A percentile compares a stretch with the other conserved stretches of the same genome.
Evolutionary conservation across 2,113 vertebrate species (phyloP).

Genomic region (Dasypus novemcinctus): DNA sequence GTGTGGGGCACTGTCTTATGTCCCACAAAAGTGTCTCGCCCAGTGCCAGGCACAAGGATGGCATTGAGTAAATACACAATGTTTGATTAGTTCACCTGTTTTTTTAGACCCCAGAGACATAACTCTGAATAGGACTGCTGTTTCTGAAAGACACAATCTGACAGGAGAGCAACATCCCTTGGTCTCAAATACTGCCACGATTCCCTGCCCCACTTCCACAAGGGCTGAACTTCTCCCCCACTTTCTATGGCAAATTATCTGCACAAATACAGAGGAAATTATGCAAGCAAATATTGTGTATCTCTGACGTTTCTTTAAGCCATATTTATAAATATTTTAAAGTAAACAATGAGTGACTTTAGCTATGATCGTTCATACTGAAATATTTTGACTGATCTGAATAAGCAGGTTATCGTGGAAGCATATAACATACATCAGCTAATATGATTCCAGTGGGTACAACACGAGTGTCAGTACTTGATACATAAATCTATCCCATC

Average conservation of each 20-base stretch:
- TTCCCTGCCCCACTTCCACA: background rate
- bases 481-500: conserved; percentile 70
- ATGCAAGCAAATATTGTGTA: conserved; percentile 65
- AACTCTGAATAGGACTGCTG: background rate
- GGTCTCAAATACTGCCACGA: background rate
- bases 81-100: background rate
- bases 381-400: conserved; percentile 77
- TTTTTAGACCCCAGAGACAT: background rate
- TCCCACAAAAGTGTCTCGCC: background rate
- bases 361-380: conserved; percentile 70
- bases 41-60: background rate
- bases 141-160: background rate
- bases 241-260: conserved; percentile 22
- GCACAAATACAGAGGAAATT: conserved; percentile 55
- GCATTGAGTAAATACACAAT: background rate
- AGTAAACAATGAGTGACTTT: conserved; percentile 68
- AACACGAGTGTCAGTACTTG: conserved; percentile 75
- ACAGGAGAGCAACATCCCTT: background rate
- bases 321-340: conserved; percentile 69
- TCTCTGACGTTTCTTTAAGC: conserved; percentile 59
- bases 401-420: conserved; percentile 79
- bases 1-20: background rate
- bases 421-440: conserved; percentile 78
- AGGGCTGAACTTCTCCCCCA: background rate
- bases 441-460: conserved; percentile 78